These are phyloP conservation scores for Philhelius pedissequus DNA, from an alignment of 2,888 invertebrate genomes.

Conservation along the genomic window DNA sequence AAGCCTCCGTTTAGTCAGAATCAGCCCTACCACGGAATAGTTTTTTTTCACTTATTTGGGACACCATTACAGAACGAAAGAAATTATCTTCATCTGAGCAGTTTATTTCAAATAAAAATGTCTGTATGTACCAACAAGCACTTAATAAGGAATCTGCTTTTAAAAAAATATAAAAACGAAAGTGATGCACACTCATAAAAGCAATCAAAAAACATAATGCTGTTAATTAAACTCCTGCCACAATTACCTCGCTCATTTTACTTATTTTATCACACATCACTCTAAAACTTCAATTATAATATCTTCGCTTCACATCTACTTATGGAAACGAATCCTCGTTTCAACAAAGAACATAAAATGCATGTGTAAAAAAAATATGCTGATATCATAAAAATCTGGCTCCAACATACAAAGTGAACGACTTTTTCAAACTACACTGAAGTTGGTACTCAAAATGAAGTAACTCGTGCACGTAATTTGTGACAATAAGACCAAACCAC, in stretches of 20 bases:
- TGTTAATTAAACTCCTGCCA: not conserved
- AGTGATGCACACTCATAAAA: not conserved
- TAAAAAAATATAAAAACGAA: too few species aligned
- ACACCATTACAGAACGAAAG: too few species aligned
- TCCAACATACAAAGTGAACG: not conserved
- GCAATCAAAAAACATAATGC: not conserved
- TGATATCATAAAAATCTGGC: not conserved
- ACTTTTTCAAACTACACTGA: not conserved
- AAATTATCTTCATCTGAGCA: too few species aligned
- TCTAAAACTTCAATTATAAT: conserved; percentile 13
- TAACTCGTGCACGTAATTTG: too few species aligned
- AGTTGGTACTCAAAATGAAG: not conserved
- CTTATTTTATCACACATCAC: not conserved
- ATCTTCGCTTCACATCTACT: not conserved
- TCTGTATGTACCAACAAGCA: too few species aligned
- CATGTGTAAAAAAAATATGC: not conserved
- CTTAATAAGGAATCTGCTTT: too few species aligned
- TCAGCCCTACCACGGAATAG: too few species aligned
- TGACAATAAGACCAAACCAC: not conserved
- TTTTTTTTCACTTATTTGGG: too few species aligned
- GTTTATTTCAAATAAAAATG: too few species aligned
- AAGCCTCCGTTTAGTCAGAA: too few species aligned
- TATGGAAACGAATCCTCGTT: not conserved
- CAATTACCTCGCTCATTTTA: not conserved
- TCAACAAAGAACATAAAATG: not conserved